phyloP scores from a whole-genome alignment of 2,888 invertebrate species.

The Sesia bembeciformis region DNA sequence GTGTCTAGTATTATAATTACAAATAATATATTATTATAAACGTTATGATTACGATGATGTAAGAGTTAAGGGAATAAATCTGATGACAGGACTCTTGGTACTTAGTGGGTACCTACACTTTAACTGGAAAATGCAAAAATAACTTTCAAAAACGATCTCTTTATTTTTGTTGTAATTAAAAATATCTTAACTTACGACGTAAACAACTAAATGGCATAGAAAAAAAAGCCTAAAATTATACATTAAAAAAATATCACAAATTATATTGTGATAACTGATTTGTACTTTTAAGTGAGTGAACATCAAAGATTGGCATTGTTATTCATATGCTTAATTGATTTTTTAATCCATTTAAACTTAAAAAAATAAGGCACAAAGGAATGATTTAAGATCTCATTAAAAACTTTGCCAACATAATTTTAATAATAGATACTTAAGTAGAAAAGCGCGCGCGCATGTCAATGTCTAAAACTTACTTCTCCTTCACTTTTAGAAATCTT shows the following conservation, averaged over 20 bases:
- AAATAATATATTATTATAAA: too few species aligned
- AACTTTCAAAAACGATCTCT: slow-evolving; percentile 8
- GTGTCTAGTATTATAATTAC: too few species aligned
- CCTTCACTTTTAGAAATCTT: slow-evolving; percentile 33
- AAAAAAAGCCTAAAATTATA: slow-evolving; percentile 2
- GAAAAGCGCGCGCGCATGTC: background rate
- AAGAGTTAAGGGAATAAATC: too few species aligned
- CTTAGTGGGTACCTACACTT: too few species aligned
- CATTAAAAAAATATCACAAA: background rate
- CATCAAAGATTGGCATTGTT: slow-evolving; percentile 4
- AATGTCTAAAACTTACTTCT: slow-evolving; percentile 35
- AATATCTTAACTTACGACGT: slow-evolving; percentile 17
- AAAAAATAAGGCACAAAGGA: slow-evolving; percentile 7
- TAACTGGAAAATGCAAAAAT: too few species aligned
- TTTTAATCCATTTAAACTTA: background rate
- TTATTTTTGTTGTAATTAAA: slow-evolving; percentile 32
- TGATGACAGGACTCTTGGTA: too few species aligned
- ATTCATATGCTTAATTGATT: background rate
- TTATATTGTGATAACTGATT: slow-evolving; percentile 23
- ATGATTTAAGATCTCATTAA: background rate
- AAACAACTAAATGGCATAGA: slow-evolving; percentile 25
- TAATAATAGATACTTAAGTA: slow-evolving; percentile 2
- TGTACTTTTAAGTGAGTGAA: slow-evolving; percentile 47
- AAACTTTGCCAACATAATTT: background rate
- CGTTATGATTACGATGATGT: too few species aligned